A percentile compares a stretch with the other conserved stretches of the same genome.
Conservation (phyloP, 2,797 vertebrate genomes). For the Myiotriccus ornatus region DNA sequence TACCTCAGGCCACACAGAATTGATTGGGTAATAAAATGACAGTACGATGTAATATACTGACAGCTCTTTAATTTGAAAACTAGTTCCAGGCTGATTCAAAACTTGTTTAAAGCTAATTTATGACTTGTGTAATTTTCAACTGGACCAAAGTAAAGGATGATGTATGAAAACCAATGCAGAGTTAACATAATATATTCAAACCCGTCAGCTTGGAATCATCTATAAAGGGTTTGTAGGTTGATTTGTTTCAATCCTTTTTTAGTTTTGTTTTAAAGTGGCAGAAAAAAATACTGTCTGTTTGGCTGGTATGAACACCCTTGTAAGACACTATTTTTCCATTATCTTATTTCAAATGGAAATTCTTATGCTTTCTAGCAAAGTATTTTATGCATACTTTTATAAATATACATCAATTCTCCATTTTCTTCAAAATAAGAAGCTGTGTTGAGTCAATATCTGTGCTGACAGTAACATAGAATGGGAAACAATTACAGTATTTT, state of each 20-base stretch:
- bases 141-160: conserved; percentile 74
- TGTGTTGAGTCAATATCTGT: not conserved
- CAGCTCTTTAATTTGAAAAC: conserved; percentile 85
- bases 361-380: not conserved
- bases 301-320: not conserved
- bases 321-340: not conserved
- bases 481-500: not conserved
- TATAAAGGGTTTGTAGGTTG: not conserved
- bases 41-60: conserved; percentile 84
- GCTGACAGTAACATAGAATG: not conserved
- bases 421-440: not conserved
- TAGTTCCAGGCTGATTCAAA: conserved; percentile 80
- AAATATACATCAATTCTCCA: not conserved
- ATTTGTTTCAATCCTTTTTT: not conserved
- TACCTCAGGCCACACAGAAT: conserved; percentile 81
- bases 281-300: not conserved
- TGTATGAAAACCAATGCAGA: conserved; percentile 74
- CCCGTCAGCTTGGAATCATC: conserved; percentile 41
- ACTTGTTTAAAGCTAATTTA: conserved; percentile 91
- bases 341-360: conserved; percentile 9
- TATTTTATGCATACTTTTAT: not conserved
- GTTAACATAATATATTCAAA: conserved; percentile 71
- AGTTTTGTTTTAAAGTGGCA: not conserved
- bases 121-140: conserved; percentile 77
- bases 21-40: conserved; percentile 94